Evolutionary conservation across 2,888 invertebrate genomes (phyloP).

Genomic region (Idaea dimidiata): DNA sequence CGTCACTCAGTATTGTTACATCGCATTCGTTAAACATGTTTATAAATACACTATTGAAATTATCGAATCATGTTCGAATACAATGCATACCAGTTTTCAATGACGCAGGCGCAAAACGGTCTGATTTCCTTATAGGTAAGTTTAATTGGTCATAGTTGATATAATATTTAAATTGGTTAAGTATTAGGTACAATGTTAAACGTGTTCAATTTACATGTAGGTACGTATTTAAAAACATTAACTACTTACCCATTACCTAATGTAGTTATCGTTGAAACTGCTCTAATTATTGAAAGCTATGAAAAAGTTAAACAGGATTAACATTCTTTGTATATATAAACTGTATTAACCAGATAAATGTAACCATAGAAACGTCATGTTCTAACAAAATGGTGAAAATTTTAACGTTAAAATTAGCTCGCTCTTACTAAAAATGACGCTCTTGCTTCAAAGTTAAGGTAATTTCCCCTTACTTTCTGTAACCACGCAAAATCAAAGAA

Average conservation of each 20-base stretch:
- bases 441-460: too few relatives aligned
- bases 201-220: background rate
- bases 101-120: conserved; percentile 18
- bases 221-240: background rate
- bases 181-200: background rate
- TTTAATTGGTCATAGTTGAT: background rate
- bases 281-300: background rate
- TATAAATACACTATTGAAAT: conserved; percentile 41
- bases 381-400: too few relatives aligned
- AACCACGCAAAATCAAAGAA: too few relatives aligned
- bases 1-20: conserved; percentile 57
- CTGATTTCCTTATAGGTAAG: conserved; percentile 4
- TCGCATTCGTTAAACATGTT: conserved; percentile 54
- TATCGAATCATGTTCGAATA: conserved; percentile 10
- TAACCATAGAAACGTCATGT: too few relatives aligned
- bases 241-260: background rate
- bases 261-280: background rate
- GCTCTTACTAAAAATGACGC: too few relatives aligned
- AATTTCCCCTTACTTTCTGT: too few relatives aligned
- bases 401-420: too few relatives aligned
- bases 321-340: background rate
- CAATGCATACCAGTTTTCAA: conserved; percentile 9
- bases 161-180: background rate
- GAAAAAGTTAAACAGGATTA: background rate
- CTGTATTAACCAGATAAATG: too few relatives aligned